Conservation (phyloP, 92 coral and sea anemone species). For the Heliopora coerulea region DNA sequence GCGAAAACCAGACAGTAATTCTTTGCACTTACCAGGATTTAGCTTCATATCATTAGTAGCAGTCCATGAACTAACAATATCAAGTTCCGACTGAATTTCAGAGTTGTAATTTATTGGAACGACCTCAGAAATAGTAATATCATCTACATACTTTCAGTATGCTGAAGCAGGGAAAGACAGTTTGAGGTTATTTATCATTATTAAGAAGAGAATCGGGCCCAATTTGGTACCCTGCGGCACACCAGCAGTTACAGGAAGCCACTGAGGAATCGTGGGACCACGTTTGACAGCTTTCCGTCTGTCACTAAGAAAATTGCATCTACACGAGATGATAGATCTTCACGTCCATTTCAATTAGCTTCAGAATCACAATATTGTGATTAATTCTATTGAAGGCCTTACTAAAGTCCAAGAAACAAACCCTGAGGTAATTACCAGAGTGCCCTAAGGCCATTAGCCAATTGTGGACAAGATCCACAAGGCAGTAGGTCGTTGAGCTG, state of each 20-base stretch:
- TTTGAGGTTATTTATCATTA: too few species aligned
- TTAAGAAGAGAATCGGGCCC: too few species aligned
- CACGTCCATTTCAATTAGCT: slow-evolving; percentile 15
- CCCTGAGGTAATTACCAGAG: slow-evolving; percentile 16
- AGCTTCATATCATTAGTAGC: not conserved
- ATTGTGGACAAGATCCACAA: slow-evolving; percentile 21
- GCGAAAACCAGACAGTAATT: too few species aligned
- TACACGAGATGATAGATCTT: slow-evolving; percentile 12
- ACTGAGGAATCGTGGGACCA: not conserved
- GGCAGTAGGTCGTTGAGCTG: slow-evolving; percentile 2
- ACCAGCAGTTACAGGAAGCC: slow-evolving; percentile 4
- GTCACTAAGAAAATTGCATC: not conserved
- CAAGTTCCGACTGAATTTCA: too few species aligned
- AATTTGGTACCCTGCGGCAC: too few species aligned
- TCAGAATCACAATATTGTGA: slow-evolving; percentile 14
- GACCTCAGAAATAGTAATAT: too few species aligned
- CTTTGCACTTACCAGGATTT: too few species aligned
- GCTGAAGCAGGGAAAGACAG: too few species aligned
- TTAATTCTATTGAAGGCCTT: slow-evolving; percentile 13
- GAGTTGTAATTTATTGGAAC: too few species aligned
- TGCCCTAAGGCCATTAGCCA: not conserved
- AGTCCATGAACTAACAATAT: not conserved
- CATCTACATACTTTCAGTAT: too few species aligned
- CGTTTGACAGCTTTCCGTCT: slow-evolving; percentile 4
- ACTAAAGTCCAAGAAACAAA: slow-evolving; percentile 18